phyloP scores from a whole-genome alignment of 2,888 invertebrate species.

The Emesis castigata region DNA sequence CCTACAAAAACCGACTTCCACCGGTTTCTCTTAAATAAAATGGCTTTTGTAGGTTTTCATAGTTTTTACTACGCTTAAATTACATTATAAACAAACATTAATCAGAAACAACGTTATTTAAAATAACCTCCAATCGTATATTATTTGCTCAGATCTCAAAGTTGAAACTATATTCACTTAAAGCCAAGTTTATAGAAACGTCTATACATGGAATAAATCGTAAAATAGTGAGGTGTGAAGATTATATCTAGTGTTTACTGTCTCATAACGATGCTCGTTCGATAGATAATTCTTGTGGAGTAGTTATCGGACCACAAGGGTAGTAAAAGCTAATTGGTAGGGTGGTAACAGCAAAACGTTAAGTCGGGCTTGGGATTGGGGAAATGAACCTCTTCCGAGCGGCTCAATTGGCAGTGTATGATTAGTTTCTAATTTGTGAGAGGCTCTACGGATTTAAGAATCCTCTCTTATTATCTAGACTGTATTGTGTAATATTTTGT shows the following conservation, averaged over 20 bases:
- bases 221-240: constrained; percentile 35
- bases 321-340: constrained; percentile 86
- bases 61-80: too few species aligned
- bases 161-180: too few species aligned
- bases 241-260: constrained; percentile 76
- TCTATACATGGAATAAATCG: too few species aligned
- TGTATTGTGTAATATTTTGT: background rate
- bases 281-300: constrained; percentile 82
- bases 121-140: too few species aligned
- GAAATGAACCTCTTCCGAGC: constrained; percentile 84
- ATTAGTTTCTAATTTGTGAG: constrained; percentile 84
- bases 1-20: too few species aligned
- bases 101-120: too few species aligned
- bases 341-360: constrained; percentile 78
- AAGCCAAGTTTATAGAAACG: too few species aligned
- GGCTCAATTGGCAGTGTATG: constrained; percentile 81
- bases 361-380: constrained; percentile 78
- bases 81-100: too few species aligned
- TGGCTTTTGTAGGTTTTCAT: too few species aligned
- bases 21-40: too few species aligned
- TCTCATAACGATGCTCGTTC: constrained; percentile 77
- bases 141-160: too few species aligned
- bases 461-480: background rate
- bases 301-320: constrained; percentile 82
- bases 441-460: constrained; percentile 33